Evolutionary conservation across 1,140 invertebrate genomes (phyloP), one percentile per base, ranked within the genome.

Genomic region (Drosophila prosaltans): DNA sequence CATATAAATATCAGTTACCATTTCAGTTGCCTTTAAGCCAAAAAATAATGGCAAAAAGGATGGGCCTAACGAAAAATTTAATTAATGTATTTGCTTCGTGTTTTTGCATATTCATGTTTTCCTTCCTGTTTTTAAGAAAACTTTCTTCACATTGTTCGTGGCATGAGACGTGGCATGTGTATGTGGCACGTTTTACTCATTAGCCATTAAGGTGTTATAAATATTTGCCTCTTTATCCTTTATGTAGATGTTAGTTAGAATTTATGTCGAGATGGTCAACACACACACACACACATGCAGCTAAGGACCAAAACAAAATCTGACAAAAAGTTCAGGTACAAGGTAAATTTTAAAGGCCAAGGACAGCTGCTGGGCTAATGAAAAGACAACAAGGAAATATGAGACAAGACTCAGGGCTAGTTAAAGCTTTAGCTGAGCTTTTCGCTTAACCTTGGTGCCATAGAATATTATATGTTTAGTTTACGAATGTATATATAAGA

Each of bases 61-160:
- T 21, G 66, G 55, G 24, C 41, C 16, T 26, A 48, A 63, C 74
- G 54, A 59, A 74, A 88, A 89, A 88, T 88, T 88, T 89, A 88
- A 88, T 88, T 88, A 88, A 88, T 88, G 83, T 80, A 73, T 89
- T 88, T 88, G 54, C 83, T 88, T 88, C 83, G 83, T 88, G 83
- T 89, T 88, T 88, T 88, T 85, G 84, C 83, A 88, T 88, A 88
- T 88, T 88, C 83, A 88, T 89, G 84, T 82, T 80, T 61, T 65
- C 16, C 8, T 51, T 24, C 4, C n/a, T 24, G 5, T 48, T 48
- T 51, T 51, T 8, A 51, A 51, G 45, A 68, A 80, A 80, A 69
- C 59, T 73, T 61, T 51, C 48, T 57, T n/a, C 48, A 58, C 43
- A 51, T 36, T 36, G 32, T 59, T 39, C 45, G 16, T 16, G 16